A percentile compares a stretch with the other conserved stretches of the same genome.
Conservation (phyloP, 2,113 vertebrate genomes). For the Leptobrachium ailaonicum region DNA sequence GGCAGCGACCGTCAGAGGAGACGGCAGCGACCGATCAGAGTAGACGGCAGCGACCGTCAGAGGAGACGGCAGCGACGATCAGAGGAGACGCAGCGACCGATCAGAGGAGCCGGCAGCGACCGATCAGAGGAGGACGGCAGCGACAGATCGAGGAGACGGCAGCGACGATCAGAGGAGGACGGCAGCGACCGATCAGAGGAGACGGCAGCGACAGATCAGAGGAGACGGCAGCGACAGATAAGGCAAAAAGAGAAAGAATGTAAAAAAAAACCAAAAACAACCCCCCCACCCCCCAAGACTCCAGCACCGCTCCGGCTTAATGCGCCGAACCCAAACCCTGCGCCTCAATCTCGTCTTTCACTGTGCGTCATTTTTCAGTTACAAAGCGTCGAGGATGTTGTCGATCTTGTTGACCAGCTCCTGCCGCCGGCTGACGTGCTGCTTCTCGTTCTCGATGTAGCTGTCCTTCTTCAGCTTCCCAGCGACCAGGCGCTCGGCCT, state of each 20-base stretch:
- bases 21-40: too few species aligned
- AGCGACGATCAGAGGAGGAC: too few species aligned
- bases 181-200: neutral
- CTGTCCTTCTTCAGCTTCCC: conserved; percentile 97
- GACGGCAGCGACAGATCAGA: neutral
- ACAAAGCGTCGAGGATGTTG: conserved; percentile 90
- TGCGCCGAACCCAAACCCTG: conserved; percentile 6
- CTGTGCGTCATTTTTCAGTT: conserved; percentile 49
- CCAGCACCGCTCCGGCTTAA: conserved; percentile 51
- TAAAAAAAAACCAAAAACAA: conserved; percentile 3
- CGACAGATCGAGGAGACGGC: too few species aligned
- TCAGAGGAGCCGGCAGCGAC: too few species aligned
- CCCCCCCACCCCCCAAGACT: too few species aligned
- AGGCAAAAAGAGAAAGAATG: neutral
- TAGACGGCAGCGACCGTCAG: too few species aligned
- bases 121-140: too few species aligned
- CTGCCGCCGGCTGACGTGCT: conserved; percentile 81
- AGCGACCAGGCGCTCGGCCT: conserved; percentile 90
- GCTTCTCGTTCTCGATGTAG: conserved; percentile 90
- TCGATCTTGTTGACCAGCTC: conserved; percentile 91
- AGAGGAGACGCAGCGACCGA: too few species aligned
- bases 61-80: too few species aligned
- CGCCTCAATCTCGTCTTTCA: conserved; percentile 42
- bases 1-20: neutral
- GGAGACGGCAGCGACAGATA: neutral